Evolutionary conservation across 2,888 invertebrate genomes (phyloP).

Genomic region (Stenurella melanura): DNA sequence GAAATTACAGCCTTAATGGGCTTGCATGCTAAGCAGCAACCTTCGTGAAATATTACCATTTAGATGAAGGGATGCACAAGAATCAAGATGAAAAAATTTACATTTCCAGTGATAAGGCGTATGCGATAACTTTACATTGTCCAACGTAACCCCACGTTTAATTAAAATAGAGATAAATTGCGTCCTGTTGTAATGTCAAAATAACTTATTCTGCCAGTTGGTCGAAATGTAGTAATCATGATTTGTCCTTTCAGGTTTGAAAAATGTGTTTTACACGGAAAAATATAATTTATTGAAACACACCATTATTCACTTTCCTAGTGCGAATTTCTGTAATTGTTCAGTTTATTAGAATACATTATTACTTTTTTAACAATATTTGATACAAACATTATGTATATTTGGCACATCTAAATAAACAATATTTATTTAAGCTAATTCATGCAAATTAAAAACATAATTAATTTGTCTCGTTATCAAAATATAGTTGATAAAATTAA

Average conservation of each 20-base stretch:
- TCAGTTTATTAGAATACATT: too few species aligned
- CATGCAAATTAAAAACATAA: too few species aligned
- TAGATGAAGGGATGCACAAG: conserved; percentile 27
- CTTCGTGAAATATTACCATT: conserved; percentile 18
- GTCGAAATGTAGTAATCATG: neutral
- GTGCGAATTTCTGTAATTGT: too few species aligned
- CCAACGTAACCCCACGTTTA: conserved; percentile 20
- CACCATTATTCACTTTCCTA: too few species aligned
- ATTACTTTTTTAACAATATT: too few species aligned
- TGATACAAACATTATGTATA: too few species aligned
- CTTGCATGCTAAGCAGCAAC: conserved; percentile 11
- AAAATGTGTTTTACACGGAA: too few species aligned
- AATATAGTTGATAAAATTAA: too few species aligned
- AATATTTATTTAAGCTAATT: too few species aligned
- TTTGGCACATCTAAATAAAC: too few species aligned
- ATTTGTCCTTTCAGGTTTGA: neutral
- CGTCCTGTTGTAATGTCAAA: neutral
- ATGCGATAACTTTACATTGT: conserved; percentile 19
- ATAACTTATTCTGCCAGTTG: neutral
- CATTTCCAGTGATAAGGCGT: conserved; percentile 31
- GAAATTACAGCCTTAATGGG: neutral
- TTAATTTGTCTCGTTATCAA: too few species aligned
- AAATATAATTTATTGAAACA: too few species aligned
- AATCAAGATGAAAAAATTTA: conserved; percentile 34
- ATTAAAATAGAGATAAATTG: conserved; percentile 31